phyloP scores from a whole-genome alignment of 2,797 vertebrate species.

The Limnodromus scolopaceus region DNA sequence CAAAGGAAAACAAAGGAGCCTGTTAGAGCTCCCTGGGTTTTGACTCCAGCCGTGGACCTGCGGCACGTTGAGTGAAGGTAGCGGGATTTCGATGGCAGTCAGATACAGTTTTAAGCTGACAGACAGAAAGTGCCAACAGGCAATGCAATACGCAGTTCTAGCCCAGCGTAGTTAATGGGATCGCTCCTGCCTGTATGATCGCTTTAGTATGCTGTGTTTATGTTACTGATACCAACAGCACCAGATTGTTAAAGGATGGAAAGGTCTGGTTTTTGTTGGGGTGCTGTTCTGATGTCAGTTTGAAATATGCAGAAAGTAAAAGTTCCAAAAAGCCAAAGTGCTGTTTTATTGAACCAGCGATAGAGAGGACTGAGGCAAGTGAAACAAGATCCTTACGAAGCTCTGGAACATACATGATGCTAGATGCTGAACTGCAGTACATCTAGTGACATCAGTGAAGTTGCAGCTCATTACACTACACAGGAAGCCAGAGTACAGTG shows the following conservation, averaged over 20 bases:
- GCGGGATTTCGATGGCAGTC: not conserved
- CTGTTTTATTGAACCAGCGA: constrained; percentile 8
- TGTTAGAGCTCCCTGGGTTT: not conserved
- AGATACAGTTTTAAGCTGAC: not conserved
- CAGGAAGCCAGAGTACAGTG: not conserved
- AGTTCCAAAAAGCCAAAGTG: not conserved
- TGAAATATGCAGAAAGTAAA: constrained; percentile 37
- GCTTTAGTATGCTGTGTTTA: not conserved
- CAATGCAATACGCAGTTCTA: not conserved
- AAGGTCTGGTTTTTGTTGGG: constrained; percentile 42
- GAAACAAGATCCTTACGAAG: constrained; percentile 25
- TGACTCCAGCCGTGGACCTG: not conserved
- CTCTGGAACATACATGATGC: not conserved
- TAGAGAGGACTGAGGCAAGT: not conserved
- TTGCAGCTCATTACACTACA: not conserved
- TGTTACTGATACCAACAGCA: not conserved
- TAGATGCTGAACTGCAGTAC: not conserved
- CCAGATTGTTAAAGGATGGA: not conserved
- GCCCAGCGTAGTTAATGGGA: not conserved
- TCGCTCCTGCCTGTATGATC: not conserved
- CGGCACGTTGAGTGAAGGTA: not conserved
- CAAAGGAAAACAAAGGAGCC: not conserved
- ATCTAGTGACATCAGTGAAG: not conserved
- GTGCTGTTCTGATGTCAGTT: constrained; percentile 11
- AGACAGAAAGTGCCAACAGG: not conserved